Evolutionary conservation across 2,797 vertebrate genomes (phyloP).

Genomic region (Distichodus sexfasciatus): DNA sequence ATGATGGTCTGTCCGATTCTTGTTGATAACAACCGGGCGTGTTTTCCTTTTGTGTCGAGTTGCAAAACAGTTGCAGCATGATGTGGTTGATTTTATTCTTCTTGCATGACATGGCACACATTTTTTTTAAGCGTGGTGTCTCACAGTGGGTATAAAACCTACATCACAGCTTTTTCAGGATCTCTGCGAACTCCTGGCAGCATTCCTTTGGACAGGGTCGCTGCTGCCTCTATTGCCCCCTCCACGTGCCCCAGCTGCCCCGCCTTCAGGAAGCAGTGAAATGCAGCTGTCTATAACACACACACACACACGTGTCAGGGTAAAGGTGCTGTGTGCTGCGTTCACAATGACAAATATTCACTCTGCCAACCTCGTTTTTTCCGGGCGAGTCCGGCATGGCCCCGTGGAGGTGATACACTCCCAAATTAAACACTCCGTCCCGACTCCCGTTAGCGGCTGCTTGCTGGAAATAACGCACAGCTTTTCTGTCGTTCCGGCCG

Average conservation of each 20-base stretch:
- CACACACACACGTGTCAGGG: not conserved
- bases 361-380: slow-evolving; percentile 77
- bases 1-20: too few species aligned
- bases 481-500: slow-evolving; percentile 75
- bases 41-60: too few species aligned
- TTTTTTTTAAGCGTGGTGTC: too few species aligned
- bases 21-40: too few species aligned
- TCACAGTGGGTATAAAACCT: too few species aligned
- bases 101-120: too few species aligned
- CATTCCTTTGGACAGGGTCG: slow-evolving; percentile 83
- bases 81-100: too few species aligned
- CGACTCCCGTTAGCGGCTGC: slow-evolving; percentile 82
- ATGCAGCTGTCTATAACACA: slow-evolving; percentile 78
- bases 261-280: slow-evolving; percentile 82
- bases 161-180: slow-evolving; percentile 84
- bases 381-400: slow-evolving; percentile 65
- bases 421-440: slow-evolving; percentile 87
- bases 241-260: slow-evolving; percentile 79
- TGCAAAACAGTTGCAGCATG: too few species aligned
- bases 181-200: slow-evolving; percentile 79
- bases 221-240: slow-evolving; percentile 78
- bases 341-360: not conserved
- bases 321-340: not conserved
- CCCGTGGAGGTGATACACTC: slow-evolving; percentile 79
- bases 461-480: slow-evolving; percentile 79